These are phyloP conservation scores for Rhimphoctona megacephalus DNA, from an alignment of 2,888 invertebrate genomes.

Conservation along the genomic window DNA sequence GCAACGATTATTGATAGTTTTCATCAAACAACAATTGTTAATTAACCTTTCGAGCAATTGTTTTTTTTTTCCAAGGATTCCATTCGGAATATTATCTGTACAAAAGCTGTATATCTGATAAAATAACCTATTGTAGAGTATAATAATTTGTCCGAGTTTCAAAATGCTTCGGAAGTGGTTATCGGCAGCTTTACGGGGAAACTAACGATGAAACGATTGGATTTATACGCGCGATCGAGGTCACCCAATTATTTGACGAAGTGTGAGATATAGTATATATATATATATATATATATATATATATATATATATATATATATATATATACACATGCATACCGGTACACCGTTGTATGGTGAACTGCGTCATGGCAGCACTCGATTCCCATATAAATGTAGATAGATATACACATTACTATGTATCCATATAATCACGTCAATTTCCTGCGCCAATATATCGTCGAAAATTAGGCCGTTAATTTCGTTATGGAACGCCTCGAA, in stretches of 20 bases:
- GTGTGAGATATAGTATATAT: background rate
- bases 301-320: background rate
- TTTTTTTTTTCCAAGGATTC: background rate
- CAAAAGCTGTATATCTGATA: background rate
- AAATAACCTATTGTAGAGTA: background rate
- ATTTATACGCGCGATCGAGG: conserved; percentile 37
- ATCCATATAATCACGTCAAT: conserved; percentile 45
- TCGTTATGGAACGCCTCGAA: conserved; percentile 30
- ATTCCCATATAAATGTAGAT: background rate
- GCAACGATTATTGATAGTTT: background rate
- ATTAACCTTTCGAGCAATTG: background rate
- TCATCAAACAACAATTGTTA: background rate
- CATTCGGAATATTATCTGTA: background rate
- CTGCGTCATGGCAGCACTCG: background rate
- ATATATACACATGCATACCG: background rate
- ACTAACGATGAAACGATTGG: conserved; percentile 34
- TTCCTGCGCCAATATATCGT: conserved; percentile 15
- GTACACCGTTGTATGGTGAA: background rate
- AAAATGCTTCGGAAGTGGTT: background rate
- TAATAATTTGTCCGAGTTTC: background rate
- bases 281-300: background rate
- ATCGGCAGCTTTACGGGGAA: conserved; percentile 17
- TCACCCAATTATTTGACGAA: conserved; percentile 24
- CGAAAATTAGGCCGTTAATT: conserved; percentile 50
- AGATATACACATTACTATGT: background rate